A percentile compares a stretch with the other conserved stretches of the same genome.
Evolutionary conservation across 2,113 vertebrate species (phyloP).

Genomic region (Platysteira castanea): DNA sequence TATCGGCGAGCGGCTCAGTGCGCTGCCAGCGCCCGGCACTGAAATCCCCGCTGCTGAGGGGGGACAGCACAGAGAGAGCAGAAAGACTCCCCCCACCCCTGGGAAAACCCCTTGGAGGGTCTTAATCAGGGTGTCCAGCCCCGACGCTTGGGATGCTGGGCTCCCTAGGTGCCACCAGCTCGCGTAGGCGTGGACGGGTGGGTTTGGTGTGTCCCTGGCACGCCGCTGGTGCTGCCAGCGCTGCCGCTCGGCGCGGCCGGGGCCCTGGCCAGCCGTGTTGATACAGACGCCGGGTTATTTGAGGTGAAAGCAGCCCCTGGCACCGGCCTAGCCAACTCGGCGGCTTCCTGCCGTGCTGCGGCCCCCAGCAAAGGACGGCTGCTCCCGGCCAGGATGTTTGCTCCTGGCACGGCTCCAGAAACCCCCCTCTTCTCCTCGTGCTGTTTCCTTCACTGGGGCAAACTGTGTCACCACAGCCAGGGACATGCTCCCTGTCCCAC

Average conservation of each 20-base stretch:
- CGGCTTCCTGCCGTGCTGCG: background rate
- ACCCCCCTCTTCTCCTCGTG: fast-evolving
- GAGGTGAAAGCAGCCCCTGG: conserved; percentile 30
- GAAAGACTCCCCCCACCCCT: too few relatives aligned
- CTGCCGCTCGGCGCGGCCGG: background rate
- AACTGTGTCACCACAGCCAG: fast-evolving
- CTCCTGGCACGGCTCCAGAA: background rate
- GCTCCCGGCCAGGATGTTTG: background rate
- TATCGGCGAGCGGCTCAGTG: background rate
- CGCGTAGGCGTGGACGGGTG: fast-evolving
- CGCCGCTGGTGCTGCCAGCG: fast-evolving
- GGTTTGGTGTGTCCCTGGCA: background rate
- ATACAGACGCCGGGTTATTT: background rate
- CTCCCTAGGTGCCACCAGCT: background rate
- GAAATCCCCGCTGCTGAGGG: fast-evolving
- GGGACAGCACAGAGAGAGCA: background rate
- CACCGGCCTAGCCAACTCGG: background rate
- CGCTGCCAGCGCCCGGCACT: fast-evolving
- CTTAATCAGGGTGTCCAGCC: fast-evolving
- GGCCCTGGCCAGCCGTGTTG: background rate
- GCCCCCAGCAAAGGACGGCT: background rate
- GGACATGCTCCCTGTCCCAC: background rate
- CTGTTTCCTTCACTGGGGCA: fast-evolving
- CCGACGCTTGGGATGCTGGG: fast-evolving
- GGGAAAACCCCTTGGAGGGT: background rate